Percentiles rank a stretch among this genome's conserved stretches.
Evolutionary conservation across 2,113 vertebrate species (phyloP).

Genomic region (Rhinoptilus africanus): DNA sequence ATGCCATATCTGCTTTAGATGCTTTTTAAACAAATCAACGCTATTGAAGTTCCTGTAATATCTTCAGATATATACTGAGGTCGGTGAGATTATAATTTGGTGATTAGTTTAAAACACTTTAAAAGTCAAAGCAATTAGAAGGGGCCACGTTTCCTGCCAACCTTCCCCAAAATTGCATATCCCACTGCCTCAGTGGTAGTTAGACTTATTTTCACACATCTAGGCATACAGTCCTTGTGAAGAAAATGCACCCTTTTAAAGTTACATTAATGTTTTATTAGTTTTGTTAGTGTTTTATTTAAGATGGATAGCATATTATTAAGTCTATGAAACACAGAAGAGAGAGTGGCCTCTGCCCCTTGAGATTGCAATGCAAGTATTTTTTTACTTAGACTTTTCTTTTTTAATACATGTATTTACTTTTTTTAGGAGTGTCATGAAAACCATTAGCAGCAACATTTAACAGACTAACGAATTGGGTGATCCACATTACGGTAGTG

Average conservation of each 20-base stretch:
- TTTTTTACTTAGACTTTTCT: neutral
- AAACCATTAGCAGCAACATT: neutral
- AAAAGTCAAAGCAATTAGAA: neutral
- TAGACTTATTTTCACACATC: neutral
- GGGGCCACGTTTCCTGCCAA: accelerated
- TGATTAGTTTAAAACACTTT: neutral
- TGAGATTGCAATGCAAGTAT: neutral
- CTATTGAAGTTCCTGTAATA: neutral
- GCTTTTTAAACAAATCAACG: neutral
- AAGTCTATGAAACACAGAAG: neutral
- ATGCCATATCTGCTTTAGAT: neutral
- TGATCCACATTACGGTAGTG: neutral
- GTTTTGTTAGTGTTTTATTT: neutral
- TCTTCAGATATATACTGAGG: neutral
- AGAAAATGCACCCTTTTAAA: neutral
- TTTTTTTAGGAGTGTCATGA: neutral
- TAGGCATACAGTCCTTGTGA: neutral
- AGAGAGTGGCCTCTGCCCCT: neutral
- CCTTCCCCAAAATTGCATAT: neutral
- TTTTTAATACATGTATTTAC: neutral
- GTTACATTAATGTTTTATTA: neutral
- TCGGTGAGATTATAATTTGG: neutral
- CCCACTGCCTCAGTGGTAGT: neutral
- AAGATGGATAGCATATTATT: neutral
- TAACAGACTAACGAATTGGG: neutral